Percentiles rank a stretch among this genome's conserved stretches.
Conservation (phyloP, 2,113 vertebrate species). For the Cygnus buccinator region DNA sequence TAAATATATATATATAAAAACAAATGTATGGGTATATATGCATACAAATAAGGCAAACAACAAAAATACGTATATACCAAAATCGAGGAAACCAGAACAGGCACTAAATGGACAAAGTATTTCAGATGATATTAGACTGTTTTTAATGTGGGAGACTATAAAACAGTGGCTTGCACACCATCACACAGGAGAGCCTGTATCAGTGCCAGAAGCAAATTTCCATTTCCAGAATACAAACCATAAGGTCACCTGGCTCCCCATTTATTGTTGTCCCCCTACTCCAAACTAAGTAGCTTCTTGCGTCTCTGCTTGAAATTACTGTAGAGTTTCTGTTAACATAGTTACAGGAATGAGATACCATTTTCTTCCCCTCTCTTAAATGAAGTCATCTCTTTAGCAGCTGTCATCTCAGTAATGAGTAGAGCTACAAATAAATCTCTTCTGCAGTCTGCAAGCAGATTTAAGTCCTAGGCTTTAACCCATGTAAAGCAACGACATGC, state of each 20-base stretch:
- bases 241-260: background rate
- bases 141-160: background rate
- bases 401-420: background rate
- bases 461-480: background rate
- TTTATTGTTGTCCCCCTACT: background rate
- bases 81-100: background rate
- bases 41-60: background rate
- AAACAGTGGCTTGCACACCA: background rate
- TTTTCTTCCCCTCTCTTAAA: background rate
- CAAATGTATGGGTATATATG: background rate
- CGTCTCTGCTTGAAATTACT: background rate
- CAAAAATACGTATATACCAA: background rate
- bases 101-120: background rate
- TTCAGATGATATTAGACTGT: background rate
- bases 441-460: background rate
- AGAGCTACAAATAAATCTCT: background rate
- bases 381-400: background rate
- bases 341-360: background rate
- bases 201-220: background rate
- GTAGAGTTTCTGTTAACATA: background rate
- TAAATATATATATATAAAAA: background rate
- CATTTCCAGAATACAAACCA: background rate
- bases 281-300: background rate
- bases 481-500: background rate
- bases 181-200: background rate